Conservation (phyloP, 2,797 vertebrate species). For the Mus caroli region DNA sequence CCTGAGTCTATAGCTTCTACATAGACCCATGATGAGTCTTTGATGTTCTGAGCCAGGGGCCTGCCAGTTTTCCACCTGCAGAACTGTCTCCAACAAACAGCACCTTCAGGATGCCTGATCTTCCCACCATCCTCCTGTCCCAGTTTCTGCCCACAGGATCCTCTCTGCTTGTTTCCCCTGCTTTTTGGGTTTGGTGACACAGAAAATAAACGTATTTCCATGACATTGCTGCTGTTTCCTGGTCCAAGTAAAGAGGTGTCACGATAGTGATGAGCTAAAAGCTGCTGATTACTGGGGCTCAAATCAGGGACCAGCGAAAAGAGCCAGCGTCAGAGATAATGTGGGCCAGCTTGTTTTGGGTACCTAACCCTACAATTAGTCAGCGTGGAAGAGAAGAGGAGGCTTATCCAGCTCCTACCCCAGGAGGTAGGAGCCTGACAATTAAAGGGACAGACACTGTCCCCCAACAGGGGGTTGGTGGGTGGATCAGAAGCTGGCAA, state of each 20-base stretch:
- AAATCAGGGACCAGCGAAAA: conserved; percentile 88
- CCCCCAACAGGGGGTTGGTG: not conserved
- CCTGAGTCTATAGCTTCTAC: not conserved
- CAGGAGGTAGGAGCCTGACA: conserved; percentile 47
- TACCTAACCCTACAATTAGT: conserved; percentile 89
- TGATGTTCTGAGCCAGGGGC: not conserved
- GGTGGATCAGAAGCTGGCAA: not conserved
- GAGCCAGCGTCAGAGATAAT: conserved; percentile 88
- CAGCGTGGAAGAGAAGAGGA: conserved; percentile 76
- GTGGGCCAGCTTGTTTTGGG: conserved; percentile 85
- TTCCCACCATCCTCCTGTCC: not conserved
- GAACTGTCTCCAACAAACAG: not conserved
- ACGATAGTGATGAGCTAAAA: conserved; percentile 89
- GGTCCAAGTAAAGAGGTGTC: conserved; percentile 88
- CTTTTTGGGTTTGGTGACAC: conserved; percentile 61
- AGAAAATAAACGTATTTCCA: conserved; percentile 88
- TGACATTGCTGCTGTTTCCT: conserved; percentile 88
- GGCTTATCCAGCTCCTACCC: not conserved
- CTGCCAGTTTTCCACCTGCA: rapidly evolving
- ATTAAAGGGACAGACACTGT: conserved; percentile 86
- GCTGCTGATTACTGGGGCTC: conserved; percentile 88
- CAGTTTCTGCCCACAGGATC: not conserved
- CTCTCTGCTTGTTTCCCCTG: conserved; percentile 22
- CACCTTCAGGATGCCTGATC: not conserved
- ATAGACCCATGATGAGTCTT: not conserved